These are phyloP conservation scores for Penaeus vannamei DNA, from an alignment of 1,140 invertebrate species.

Conservation along the genomic window DNA sequence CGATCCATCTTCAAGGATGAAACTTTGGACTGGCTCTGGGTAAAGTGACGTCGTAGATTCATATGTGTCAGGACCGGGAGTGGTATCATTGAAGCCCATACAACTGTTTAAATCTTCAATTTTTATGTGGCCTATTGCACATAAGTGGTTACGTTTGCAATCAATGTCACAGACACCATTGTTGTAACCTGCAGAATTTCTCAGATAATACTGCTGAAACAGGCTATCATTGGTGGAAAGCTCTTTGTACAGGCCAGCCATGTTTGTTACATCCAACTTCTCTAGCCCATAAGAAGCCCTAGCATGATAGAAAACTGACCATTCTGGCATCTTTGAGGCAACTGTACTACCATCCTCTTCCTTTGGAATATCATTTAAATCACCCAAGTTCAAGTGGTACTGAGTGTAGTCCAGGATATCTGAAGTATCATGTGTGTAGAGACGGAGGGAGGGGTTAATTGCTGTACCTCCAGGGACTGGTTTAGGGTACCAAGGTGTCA, in stretches of 20 bases:
- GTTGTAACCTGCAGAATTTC: constrained; percentile 66
- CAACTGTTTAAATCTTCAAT: constrained; percentile 52
- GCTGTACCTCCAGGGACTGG: constrained; percentile 75
- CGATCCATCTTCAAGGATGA: too few relatives aligned
- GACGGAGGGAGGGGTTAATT: constrained; percentile 91
- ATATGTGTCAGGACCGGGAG: not conserved
- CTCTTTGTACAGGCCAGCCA: constrained; percentile 53
- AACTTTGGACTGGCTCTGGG: not conserved
- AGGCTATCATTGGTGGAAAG: constrained; percentile 54
- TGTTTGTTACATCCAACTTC: constrained; percentile 39
- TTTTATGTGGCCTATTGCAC: constrained; percentile 61
- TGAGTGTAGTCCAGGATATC: constrained; percentile 87
- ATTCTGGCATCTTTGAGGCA: constrained; percentile 18
- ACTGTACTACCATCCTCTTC: not conserved
- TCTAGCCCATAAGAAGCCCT: constrained; percentile 55
- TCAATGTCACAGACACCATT: constrained; percentile 51
- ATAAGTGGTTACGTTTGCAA: constrained; percentile 62
- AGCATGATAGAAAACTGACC: constrained; percentile 63
- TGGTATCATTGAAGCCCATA: constrained; percentile 31
- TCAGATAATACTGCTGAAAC: constrained; percentile 64
- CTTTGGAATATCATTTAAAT: constrained; percentile 76
- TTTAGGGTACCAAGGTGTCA: constrained; percentile 82
- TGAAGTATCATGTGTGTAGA: constrained; percentile 75
- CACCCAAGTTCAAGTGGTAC: constrained; percentile 87
- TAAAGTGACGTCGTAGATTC: not conserved